Evolutionary conservation across 1,140 invertebrate genomes (phyloP).

Genomic region (Bombus confusus): DNA sequence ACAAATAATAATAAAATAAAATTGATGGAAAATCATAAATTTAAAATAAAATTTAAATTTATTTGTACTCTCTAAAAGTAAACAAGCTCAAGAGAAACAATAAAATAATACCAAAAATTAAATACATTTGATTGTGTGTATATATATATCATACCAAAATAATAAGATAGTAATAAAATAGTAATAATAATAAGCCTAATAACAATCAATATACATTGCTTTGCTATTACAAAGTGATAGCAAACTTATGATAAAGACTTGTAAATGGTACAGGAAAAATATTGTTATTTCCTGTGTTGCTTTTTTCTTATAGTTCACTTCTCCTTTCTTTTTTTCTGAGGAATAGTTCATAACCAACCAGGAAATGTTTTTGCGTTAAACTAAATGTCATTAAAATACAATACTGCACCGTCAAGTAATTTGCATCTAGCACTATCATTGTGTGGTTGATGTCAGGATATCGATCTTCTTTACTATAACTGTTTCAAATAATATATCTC

Average conservation of each 20-base stretch:
- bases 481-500: slow-evolving; percentile 6
- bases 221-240: slow-evolving; percentile 25
- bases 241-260: slow-evolving; percentile 14
- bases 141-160: slow-evolving; percentile 11
- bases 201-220: slow-evolving; percentile 38
- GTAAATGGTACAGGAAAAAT: neutral
- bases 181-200: slow-evolving; percentile 5
- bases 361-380: slow-evolving; percentile 10
- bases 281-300: neutral
- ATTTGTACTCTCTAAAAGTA: slow-evolving; percentile 60
- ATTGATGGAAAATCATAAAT: slow-evolving; percentile 3
- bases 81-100: slow-evolving; percentile 31
- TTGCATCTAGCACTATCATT: neutral
- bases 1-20: slow-evolving; percentile 40
- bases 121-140: slow-evolving; percentile 38
- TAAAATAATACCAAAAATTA: slow-evolving; percentile 57
- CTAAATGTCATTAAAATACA: slow-evolving; percentile 7
- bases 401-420: slow-evolving; percentile 6
- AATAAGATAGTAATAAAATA: slow-evolving; percentile 24
- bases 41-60: slow-evolving; percentile 54
- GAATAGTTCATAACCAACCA: neutral
- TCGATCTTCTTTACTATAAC: neutral
- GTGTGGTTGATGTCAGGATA: neutral
- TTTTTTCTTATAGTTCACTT: neutral
- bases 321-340: too few relatives aligned